Conservation (phyloP, 2,888 invertebrate genomes). For the Epirrhoe tristata region DNA sequence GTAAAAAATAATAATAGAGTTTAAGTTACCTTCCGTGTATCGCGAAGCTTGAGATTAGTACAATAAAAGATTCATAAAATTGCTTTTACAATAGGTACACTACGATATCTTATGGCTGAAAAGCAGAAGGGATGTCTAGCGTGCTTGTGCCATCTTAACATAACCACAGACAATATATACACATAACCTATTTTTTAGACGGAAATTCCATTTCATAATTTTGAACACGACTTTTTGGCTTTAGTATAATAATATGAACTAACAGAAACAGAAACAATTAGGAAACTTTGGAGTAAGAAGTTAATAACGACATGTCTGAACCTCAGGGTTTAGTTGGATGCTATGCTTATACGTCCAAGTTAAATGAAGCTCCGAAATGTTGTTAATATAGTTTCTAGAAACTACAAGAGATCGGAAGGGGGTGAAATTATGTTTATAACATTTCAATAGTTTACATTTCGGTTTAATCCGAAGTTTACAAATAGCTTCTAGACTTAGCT, state of each 20-base stretch:
- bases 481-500: neutral
- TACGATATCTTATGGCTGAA: too few relatives aligned
- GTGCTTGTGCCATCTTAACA: too few relatives aligned
- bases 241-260: neutral
- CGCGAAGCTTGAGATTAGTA: constrained; percentile 13
- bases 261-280: constrained; percentile 3
- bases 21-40: constrained; percentile 6
- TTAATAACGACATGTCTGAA: constrained; percentile 15
- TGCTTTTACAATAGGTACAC: too few relatives aligned
- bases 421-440: constrained; percentile 1
- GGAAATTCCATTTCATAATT: too few relatives aligned
- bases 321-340: constrained; percentile 16
- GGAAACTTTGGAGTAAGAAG: constrained; percentile 17
- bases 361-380: constrained; percentile 24
- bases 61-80: neutral
- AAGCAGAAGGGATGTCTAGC: too few relatives aligned
- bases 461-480: constrained; percentile 12
- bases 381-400: constrained; percentile 20
- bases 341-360: constrained; percentile 17
- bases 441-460: constrained; percentile 26
- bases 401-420: constrained; percentile 12
- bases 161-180: too few relatives aligned
- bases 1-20: constrained; percentile 12
- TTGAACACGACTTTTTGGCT: neutral
- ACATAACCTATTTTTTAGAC: too few relatives aligned